phyloP scores from a whole-genome alignment of 2,888 invertebrate species.

The Hydrotaea diabolus region DNA sequence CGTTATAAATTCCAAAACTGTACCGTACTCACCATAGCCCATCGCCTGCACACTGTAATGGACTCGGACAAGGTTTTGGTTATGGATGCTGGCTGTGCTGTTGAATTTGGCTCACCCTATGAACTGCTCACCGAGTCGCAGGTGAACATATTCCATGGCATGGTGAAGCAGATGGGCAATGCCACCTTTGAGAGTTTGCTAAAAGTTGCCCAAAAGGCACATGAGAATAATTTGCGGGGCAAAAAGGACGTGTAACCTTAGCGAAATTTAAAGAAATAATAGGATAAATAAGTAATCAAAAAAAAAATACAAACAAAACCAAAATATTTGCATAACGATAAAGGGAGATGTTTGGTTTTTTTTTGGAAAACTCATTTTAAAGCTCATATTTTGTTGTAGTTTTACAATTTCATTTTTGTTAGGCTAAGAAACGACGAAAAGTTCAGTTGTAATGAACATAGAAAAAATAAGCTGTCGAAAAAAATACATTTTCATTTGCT shows the following conservation, averaged over 20 bases:
- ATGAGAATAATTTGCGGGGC: slow-evolving; percentile 38
- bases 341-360: not conserved
- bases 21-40: slow-evolving; percentile 94
- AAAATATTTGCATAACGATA: not conserved
- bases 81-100: slow-evolving; percentile 85
- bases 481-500: not conserved
- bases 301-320: not conserved
- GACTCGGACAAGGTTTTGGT: slow-evolving; percentile 84
- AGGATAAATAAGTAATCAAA: not conserved
- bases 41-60: slow-evolving; percentile 91
- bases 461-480: not conserved
- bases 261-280: no score
- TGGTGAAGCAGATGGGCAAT: slow-evolving; percentile 85
- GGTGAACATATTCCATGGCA: slow-evolving; percentile 81
- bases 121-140: slow-evolving; percentile 82
- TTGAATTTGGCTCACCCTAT: slow-evolving; percentile 87
- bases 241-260: slow-evolving; percentile 39
- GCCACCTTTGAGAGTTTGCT: slow-evolving; percentile 84
- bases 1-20: slow-evolving; percentile 88
- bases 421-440: not conserved
- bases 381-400: not conserved
- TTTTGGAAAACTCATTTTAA: not conserved
- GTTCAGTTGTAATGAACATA: slow-evolving; percentile 33
- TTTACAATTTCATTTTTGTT: not conserved
- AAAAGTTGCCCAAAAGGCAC: slow-evolving; percentile 83